A percentile compares a stretch with the other conserved stretches of the same genome.
phyloP scores from a whole-genome alignment of 2,888 invertebrate species.

The Mechanitis messenoides region DNA sequence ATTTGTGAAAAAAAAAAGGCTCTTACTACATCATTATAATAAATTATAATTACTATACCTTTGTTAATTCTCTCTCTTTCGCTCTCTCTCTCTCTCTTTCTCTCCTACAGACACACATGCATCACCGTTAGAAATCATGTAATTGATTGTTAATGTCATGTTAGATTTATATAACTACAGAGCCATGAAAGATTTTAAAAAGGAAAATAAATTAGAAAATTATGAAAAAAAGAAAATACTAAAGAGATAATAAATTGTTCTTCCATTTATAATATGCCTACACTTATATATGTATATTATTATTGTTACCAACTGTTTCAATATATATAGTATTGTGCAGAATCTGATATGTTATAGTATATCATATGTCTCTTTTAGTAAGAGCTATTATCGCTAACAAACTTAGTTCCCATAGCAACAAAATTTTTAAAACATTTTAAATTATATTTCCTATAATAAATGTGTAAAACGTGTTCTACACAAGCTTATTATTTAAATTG shows the following conservation, averaged over 20 bases:
- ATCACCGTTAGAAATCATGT: no score
- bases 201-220: not conserved
- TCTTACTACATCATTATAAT: no score
- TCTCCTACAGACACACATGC: no score
- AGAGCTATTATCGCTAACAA: constrained; percentile 6
- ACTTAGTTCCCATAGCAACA: constrained; percentile 17
- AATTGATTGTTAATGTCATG: no score
- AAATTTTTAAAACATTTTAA: constrained; percentile 12
- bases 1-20: no score
- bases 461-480: constrained; percentile 14
- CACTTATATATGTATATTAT: constrained; percentile 7
- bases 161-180: no score
- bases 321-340: constrained; percentile 7
- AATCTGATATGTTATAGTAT: not conserved
- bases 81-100: no score
- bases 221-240: not conserved
- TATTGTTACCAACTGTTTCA: constrained; percentile 16
- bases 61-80: no score
- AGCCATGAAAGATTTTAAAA: no score
- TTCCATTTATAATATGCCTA: constrained; percentile 8
- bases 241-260: constrained; percentile 7
- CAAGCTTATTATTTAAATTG: constrained; percentile 10
- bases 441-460: constrained; percentile 5
- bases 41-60: no score
- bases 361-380: not conserved